Conservation (phyloP, 2,113 vertebrate species). For the Meleagris gallopavo region DNA sequence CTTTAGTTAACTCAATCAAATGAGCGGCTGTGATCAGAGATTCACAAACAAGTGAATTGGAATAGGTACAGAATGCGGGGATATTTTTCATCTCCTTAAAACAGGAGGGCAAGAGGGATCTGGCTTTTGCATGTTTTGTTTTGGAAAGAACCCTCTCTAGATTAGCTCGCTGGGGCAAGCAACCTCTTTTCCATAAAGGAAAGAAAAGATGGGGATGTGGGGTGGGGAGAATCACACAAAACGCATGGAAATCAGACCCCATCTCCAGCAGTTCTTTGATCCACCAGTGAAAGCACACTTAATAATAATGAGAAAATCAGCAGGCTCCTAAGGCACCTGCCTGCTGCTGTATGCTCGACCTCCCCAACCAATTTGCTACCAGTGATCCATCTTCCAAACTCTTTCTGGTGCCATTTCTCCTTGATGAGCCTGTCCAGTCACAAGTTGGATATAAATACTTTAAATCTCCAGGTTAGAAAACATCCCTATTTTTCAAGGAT, state of each 20-base stretch:
- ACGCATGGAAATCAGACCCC: background rate
- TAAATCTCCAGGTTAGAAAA: conserved; percentile 1
- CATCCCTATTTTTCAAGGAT: conserved; percentile 28
- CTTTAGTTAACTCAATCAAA: conserved; percentile 29
- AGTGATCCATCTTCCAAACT: conserved; percentile 18
- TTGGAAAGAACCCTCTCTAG: conserved; percentile 75
- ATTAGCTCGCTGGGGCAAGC: conserved; percentile 59
- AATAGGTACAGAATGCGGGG: background rate
- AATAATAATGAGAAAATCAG: background rate
- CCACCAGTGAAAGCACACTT: background rate
- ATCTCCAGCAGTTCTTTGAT: conserved; percentile 38
- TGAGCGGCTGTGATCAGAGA: conserved; percentile 10
- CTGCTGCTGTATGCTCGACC: conserved; percentile 1
- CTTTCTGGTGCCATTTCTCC: conserved; percentile 34
- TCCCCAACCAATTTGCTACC: background rate
- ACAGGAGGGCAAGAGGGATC: conserved; percentile 67
- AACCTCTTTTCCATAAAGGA: conserved; percentile 23
- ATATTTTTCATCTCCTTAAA: conserved; percentile 42
- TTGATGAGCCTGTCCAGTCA: background rate
- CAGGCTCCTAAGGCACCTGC: conserved; percentile 31
- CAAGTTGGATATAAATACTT: background rate
- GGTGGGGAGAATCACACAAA: background rate
- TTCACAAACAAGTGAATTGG: conserved; percentile 25
- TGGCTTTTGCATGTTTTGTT: conserved; percentile 65
- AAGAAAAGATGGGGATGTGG: background rate